phyloP scores from a whole-genome alignment of 2,113 vertebrate genomes.

The Murina feae region DNA sequence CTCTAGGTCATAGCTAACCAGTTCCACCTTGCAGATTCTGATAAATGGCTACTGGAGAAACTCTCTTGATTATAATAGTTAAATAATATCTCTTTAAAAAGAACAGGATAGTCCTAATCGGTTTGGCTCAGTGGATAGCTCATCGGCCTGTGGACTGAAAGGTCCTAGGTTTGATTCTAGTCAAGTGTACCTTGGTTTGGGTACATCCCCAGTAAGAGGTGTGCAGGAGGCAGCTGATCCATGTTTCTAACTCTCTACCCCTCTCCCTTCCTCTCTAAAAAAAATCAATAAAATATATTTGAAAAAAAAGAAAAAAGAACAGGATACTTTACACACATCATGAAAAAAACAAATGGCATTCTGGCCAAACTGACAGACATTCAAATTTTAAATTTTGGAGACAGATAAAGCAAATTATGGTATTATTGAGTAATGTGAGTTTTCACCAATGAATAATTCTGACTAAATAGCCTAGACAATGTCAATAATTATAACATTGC shows the following conservation, averaged over 20 bases:
- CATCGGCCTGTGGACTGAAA: too few relatives aligned
- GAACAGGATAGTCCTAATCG: too few relatives aligned
- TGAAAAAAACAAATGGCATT: not conserved
- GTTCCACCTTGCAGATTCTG: not conserved
- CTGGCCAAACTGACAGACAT: not conserved
- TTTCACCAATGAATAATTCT: not conserved
- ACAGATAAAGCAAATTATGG: not conserved
- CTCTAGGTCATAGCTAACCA: conserved; percentile 6
- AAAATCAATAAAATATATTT: too few relatives aligned
- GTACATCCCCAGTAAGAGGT: too few relatives aligned
- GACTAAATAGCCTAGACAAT: not conserved
- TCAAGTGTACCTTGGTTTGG: too few relatives aligned
- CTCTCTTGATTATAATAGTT: not conserved
- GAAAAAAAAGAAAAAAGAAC: conserved; percentile 30
- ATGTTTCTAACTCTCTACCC: too few relatives aligned
- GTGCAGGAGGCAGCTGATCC: too few relatives aligned
- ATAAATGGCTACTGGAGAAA: not conserved
- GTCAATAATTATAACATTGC: not conserved
- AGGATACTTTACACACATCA: not conserved
- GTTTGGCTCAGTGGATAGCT: too few relatives aligned
- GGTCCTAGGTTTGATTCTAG: too few relatives aligned
- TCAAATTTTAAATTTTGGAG: not conserved
- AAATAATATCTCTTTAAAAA: not conserved
- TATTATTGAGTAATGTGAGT: not conserved
- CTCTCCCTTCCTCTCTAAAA: too few relatives aligned